Percentiles rank a stretch among this genome's conserved stretches.
Conservation (phyloP, 1,140 invertebrate genomes). For the Drosophila yakuba region DNA sequence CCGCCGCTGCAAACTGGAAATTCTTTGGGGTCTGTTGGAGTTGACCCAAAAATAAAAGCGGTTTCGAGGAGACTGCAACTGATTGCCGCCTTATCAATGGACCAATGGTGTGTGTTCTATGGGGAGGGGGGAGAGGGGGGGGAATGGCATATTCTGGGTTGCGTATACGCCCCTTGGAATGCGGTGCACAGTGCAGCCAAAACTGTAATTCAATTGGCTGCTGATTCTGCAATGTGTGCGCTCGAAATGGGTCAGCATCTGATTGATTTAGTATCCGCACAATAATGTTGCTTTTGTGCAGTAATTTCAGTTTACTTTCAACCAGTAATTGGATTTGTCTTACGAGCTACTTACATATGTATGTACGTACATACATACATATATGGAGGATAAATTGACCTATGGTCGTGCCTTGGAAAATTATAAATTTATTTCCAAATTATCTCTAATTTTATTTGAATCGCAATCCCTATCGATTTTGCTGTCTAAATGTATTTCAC, state of each 20-base stretch:
- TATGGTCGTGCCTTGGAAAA: not conserved
- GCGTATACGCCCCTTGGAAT: slow-evolving; percentile 43
- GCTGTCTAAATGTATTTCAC: not conserved
- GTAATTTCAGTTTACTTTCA: slow-evolving; percentile 5
- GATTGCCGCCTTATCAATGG: slow-evolving; percentile 25
- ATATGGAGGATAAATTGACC: not conserved
- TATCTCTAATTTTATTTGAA: not conserved
- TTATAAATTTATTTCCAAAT: not conserved
- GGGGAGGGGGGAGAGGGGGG: not conserved
- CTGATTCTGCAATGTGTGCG: slow-evolving; percentile 7
- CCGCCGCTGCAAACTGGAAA: slow-evolving; percentile 68
- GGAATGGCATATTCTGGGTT: not conserved
- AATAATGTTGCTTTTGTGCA: slow-evolving; percentile 3
- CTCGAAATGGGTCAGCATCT: slow-evolving; percentile 19
- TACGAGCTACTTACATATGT: not conserved
- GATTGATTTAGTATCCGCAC: slow-evolving; percentile 32
- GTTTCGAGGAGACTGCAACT: slow-evolving; percentile 30
- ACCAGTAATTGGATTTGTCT: slow-evolving; percentile 14
- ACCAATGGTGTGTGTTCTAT: not conserved
- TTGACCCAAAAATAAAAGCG: slow-evolving; percentile 72
- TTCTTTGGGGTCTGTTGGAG: slow-evolving; percentile 58
- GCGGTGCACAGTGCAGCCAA: slow-evolving; percentile 21
- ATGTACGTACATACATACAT: too few species aligned
- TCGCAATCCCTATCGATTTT: not conserved
- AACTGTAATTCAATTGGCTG: slow-evolving; percentile 35